Base-by-base conservation (phyloP, 1,140 invertebrate species). In the Gryllus bimaculatus region DNA sequence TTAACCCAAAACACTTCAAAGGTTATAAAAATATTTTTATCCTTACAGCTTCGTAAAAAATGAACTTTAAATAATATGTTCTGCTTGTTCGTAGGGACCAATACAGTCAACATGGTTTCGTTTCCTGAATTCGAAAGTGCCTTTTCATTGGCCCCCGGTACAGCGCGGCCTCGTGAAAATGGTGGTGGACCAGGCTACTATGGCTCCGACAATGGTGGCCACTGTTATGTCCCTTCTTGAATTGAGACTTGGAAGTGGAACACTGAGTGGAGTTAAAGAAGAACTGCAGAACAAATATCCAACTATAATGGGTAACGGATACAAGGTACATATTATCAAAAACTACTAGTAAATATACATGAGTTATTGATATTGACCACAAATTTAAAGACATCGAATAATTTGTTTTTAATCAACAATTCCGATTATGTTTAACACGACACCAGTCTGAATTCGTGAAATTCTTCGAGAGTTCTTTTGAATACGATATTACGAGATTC, bases 101-200 rank as follows among this genome's bases (percentile, higher is more conserved):
- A 49, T 73, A 80, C 48, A 48, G 66, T 73, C 74, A 26, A 66
- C 76, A 81, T 78, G 48, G 75, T 76, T 80, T 78, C 39, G 78
- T 66, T 79, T 79, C 66, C 75, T 66, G 54, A 18, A 66, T 10
- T 66, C 54, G 54, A 66, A 66, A 18, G 54, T 66, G 0, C 54
- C 54, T 18, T 10, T 18, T 66, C 54, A 66, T 13, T 66, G 54
- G 54, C 18, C 54, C 2, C 10, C 10, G 54, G 18, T 66, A 18
- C 10, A 7, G 3, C 54, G 54, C 10, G 54, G 10, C 54, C 10
- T 18, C 10, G 18, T 18, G 2, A 66, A 66, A 18, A 66, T 66
- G 54, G 54, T 18, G 54, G 10, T 66, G 54, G 54, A 66, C 7
- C 54, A 66, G 18, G 7, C 54, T 10, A 13, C 18, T 1, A 66